Conservation (phyloP, 2,797 vertebrate genomes). For the Numenius phaeopus region DNA sequence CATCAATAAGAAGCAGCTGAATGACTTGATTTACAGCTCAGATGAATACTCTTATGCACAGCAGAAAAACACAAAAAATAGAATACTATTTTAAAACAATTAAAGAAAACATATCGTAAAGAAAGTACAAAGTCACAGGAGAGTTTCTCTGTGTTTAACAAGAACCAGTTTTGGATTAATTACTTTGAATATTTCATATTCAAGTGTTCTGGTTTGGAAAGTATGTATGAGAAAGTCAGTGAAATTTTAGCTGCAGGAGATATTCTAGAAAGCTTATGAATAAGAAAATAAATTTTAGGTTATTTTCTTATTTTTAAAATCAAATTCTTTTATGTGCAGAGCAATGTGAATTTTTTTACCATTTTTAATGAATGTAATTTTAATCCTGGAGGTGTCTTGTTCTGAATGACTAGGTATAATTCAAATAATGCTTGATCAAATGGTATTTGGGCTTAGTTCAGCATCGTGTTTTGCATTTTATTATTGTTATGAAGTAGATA, state of each 20-base stretch:
- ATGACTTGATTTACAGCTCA: not conserved
- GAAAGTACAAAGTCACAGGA: not conserved
- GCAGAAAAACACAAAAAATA: not conserved
- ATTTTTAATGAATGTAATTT: not conserved
- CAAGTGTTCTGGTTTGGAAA: not conserved
- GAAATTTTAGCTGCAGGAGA: not conserved
- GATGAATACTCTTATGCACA: not conserved
- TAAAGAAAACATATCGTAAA: not conserved
- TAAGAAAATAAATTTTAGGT: not conserved
- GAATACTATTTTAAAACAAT: not conserved
- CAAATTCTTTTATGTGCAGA: not conserved
- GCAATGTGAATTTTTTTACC: not conserved
- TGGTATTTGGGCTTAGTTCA: not conserved
- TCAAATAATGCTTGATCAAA: not conserved
- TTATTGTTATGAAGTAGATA: not conserved
- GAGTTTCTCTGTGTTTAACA: not conserved
- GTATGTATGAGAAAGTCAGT: not conserved
- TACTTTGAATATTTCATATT: not conserved
- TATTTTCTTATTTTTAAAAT: not conserved
- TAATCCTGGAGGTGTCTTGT: not conserved
- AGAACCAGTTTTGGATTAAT: not conserved
- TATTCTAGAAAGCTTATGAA: not conserved
- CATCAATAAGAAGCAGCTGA: not conserved
- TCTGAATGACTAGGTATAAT: not conserved
- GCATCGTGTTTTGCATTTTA: not conserved